Evolutionary conservation across 2,113 vertebrate genomes (phyloP).

Genomic region (Syngnathus floridae): DNA sequence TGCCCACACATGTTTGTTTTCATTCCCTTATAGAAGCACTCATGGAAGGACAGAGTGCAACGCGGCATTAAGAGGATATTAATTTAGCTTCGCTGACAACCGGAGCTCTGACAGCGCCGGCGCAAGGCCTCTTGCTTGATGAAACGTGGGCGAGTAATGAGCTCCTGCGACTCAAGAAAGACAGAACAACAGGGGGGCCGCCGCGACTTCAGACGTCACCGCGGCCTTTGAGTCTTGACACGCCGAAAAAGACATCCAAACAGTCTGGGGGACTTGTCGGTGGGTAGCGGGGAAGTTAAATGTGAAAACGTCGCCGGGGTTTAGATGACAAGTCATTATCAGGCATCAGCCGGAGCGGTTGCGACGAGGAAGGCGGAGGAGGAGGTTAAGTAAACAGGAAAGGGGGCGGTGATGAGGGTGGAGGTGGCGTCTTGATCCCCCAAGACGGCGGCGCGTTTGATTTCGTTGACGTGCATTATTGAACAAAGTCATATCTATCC

Average conservation of each 20-base stretch:
- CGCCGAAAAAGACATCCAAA: conserved; percentile 32
- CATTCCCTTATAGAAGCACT: conserved; percentile 5
- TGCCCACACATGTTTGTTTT: background rate
- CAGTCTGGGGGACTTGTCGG: conserved; percentile 18
- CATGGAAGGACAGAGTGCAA: conserved; percentile 10
- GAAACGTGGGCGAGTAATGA: conserved; percentile 42
- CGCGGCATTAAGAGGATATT: conserved; percentile 30
- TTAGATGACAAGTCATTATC: conserved; percentile 55
- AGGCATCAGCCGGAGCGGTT: conserved; percentile 23
- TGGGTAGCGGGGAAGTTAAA: conserved; percentile 10
- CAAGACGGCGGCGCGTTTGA: conserved; percentile 28
- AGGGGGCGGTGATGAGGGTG: conserved; percentile 6
- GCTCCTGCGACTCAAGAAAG: conserved; percentile 23
- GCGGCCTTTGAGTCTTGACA: conserved; percentile 43
- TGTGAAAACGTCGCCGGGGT: conserved; percentile 13
- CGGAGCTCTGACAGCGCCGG: conserved; percentile 27
- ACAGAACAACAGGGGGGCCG: conserved; percentile 24
- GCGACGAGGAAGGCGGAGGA: conserved; percentile 10
- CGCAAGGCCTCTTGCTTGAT: conserved; percentile 29
- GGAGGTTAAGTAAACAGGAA: conserved; percentile 34
- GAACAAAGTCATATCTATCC: conserved; percentile 18
- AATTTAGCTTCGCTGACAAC: conserved; percentile 25
- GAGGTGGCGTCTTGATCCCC: conserved; percentile 16
- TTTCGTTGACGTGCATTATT: conserved; percentile 29
- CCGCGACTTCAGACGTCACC: conserved; percentile 24